phyloP scores from a whole-genome alignment of 2,113 vertebrate species.

The Tachysurus fulvidraco region DNA sequence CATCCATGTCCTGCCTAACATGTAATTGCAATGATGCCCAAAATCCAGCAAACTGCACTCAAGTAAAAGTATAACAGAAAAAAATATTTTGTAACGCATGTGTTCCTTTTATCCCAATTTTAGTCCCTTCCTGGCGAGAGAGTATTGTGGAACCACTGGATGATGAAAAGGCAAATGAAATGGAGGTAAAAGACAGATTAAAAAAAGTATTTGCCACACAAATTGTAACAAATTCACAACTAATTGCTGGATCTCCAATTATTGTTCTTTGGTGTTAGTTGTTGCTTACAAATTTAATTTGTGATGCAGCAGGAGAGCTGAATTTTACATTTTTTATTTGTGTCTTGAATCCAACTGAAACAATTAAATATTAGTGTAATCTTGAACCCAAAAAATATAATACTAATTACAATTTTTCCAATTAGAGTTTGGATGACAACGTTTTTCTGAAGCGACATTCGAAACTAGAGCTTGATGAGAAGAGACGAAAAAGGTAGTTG shows the following conservation, averaged over 20 bases:
- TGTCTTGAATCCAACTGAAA: not conserved
- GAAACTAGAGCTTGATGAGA: conserved; percentile 88
- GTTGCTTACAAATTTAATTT: not conserved
- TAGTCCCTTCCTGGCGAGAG: conserved; percentile 88
- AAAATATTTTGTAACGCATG: not conserved
- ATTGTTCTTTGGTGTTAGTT: not conserved
- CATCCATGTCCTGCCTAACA: not conserved
- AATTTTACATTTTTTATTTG: not conserved
- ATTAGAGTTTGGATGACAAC: conserved; percentile 78
- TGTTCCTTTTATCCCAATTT: not conserved
- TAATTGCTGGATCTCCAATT: not conserved
- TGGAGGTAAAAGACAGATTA: conserved; percentile 74
- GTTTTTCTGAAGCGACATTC: conserved; percentile 85
- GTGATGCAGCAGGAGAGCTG: not conserved
- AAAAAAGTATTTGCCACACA: not conserved
- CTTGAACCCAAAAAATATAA: not conserved
- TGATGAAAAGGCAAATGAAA: conserved; percentile 75
- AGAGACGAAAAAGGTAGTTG: conserved; percentile 84
- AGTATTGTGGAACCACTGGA: conserved; percentile 81
- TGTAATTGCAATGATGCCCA: too few species aligned
- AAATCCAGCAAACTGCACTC: not conserved
- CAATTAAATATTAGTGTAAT: not conserved
- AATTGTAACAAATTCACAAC: not conserved
- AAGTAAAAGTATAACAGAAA: not conserved
- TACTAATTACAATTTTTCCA: too few species aligned